Conservation (phyloP, 1,140 invertebrate genomes). For the Eueides isabella region DNA sequence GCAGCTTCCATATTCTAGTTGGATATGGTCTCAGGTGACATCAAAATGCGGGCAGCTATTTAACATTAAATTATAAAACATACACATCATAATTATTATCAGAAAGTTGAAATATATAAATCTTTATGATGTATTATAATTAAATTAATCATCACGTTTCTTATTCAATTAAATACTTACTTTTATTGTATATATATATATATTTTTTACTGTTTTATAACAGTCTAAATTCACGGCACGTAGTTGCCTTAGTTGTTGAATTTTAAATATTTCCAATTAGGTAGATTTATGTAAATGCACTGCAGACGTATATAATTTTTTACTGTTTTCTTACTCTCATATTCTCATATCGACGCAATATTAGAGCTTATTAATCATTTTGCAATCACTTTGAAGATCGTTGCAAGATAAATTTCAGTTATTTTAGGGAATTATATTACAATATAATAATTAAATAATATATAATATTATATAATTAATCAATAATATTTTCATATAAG, state of each 20-base stretch:
- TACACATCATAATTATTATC: not conserved
- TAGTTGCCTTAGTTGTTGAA: slow-evolving; percentile 23
- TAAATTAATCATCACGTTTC: not conserved
- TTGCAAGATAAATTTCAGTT: not conserved
- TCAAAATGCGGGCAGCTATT: not conserved
- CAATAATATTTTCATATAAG: no score
- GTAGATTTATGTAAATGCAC: slow-evolving; percentile 7
- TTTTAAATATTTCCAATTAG: slow-evolving; percentile 38
- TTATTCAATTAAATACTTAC: not conserved
- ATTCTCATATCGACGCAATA: no score
- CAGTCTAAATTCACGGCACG: slow-evolving; percentile 1
- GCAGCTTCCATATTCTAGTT: slow-evolving; percentile 52
- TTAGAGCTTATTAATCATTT: no score
- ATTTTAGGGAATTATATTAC: not conserved
- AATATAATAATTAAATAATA: no score
- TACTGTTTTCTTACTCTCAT: not conserved
- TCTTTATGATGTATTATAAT: not conserved
- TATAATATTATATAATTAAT: no score
- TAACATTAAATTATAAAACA: no score
- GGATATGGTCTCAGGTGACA: not conserved
- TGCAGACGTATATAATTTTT: not conserved
- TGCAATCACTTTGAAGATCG: no score
- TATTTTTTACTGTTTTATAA: slow-evolving; percentile 5
- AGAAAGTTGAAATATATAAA: slow-evolving; percentile 3
- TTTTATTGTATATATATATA: not conserved